A percentile compares a stretch with the other conserved stretches of the same genome.
Evolutionary conservation across 1,140 invertebrate species (phyloP).

Genomic region (Venustaconcha ellipsiformis): DNA sequence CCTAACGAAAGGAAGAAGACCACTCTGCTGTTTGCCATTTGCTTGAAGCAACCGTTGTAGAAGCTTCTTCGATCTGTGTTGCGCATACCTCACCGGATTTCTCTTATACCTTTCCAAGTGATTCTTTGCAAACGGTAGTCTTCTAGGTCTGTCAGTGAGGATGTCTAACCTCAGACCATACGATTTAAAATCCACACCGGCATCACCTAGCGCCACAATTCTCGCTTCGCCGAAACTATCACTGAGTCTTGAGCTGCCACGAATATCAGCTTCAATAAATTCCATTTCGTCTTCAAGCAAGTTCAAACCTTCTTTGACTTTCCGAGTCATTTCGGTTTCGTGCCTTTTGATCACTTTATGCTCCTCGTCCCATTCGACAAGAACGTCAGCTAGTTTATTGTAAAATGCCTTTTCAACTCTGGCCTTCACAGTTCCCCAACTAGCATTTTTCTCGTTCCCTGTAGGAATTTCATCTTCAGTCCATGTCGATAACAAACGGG

Average conservation of each 20-base stretch:
- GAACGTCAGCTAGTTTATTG: constrained; percentile 10
- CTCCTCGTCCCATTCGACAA: constrained; percentile 24
- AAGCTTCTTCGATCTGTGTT: too few species aligned
- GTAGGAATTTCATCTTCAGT: constrained; percentile 5
- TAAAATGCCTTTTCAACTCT: constrained; percentile 14
- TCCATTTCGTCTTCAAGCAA: constrained; percentile 18
- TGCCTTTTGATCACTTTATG: constrained; percentile 2
- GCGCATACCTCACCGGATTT: too few species aligned
- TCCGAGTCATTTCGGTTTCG: constrained; percentile 7
- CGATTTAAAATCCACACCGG: too few species aligned
- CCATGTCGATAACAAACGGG: constrained; percentile 9
- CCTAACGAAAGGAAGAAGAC: constrained; percentile 4
- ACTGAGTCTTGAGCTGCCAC: too few species aligned
- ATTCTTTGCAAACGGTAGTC: too few species aligned
- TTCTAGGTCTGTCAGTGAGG: too few species aligned
- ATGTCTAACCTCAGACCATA: too few species aligned
- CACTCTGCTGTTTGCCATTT: too few species aligned
- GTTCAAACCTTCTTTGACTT: constrained; percentile 13
- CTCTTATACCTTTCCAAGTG: too few species aligned
- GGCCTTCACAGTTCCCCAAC: constrained; percentile 15
- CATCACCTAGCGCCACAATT: too few species aligned
- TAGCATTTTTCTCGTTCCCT: neutral
- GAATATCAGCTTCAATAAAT: constrained; percentile 4
- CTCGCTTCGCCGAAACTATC: too few species aligned
- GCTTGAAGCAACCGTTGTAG: too few species aligned